Conservation (phyloP, 2,888 invertebrate genomes). For the Scaptomyza flava region DNA sequence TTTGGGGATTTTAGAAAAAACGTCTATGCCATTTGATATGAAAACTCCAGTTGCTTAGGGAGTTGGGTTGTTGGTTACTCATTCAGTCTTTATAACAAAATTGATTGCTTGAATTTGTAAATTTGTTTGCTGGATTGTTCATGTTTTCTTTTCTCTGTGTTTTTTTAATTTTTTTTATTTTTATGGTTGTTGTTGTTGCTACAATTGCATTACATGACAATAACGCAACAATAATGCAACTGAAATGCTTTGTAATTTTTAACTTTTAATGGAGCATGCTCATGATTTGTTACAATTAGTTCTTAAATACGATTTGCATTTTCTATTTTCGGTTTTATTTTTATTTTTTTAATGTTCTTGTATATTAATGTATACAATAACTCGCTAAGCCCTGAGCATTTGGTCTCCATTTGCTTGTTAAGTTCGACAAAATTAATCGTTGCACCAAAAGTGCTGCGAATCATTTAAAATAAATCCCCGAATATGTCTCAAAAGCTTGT, state of each 20-base stretch:
- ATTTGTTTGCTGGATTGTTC: slow-evolving; percentile 78
- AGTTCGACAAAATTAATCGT: slow-evolving; percentile 74
- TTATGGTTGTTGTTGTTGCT: slow-evolving; percentile 27
- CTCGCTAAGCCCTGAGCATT: slow-evolving; percentile 81
- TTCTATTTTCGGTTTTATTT: slow-evolving; percentile 28
- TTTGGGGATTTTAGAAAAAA: slow-evolving; percentile 60
- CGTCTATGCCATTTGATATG: slow-evolving; percentile 53
- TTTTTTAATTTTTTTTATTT: slow-evolving; percentile 28
- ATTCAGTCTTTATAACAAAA: slow-evolving; percentile 74
- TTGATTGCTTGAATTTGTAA: slow-evolving; percentile 76
- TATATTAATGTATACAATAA: slow-evolving; percentile 62
- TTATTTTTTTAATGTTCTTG: not conserved
- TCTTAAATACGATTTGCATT: slow-evolving; percentile 57
- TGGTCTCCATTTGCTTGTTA: slow-evolving; percentile 80
- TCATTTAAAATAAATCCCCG: slow-evolving; percentile 62
- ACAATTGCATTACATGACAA: slow-evolving; percentile 29
- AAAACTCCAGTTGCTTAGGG: slow-evolving; percentile 39
- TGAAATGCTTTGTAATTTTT: slow-evolving; percentile 43
- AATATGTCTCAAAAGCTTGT: slow-evolving; percentile 53
- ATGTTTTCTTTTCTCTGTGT: slow-evolving; percentile 41
- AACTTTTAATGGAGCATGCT: slow-evolving; percentile 73
- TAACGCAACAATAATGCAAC: slow-evolving; percentile 51
- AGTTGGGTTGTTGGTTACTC: slow-evolving; percentile 42
- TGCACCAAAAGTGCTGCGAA: slow-evolving; percentile 43
- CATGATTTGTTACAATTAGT: slow-evolving; percentile 73